A percentile compares a stretch with the other conserved stretches of the same genome.
Conservation (phyloP, 2,113 vertebrate species). For the Aptenodytes forsteri region DNA sequence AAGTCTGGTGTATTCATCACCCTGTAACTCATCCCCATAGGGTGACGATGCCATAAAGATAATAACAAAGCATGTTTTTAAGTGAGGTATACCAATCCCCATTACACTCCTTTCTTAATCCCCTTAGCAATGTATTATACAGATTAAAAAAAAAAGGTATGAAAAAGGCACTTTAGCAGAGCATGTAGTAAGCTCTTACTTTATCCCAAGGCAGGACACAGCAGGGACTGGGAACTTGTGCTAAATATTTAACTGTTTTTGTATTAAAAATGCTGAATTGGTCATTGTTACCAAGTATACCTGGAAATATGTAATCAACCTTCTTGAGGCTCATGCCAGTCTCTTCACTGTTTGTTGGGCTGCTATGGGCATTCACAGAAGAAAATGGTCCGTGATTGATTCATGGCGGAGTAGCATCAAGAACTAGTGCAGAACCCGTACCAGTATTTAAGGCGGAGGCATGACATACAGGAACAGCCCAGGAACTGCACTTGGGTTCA, state of each 20-base stretch:
- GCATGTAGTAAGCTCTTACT: slow-evolving; percentile 23
- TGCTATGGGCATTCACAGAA: background rate
- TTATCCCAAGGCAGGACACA: slow-evolving; percentile 3
- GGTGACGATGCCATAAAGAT: background rate
- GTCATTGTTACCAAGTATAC: background rate
- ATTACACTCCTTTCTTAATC: slow-evolving; percentile 59
- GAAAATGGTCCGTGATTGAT: background rate
- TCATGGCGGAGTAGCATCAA: background rate
- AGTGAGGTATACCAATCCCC: slow-evolving; percentile 66
- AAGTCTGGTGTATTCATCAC: slow-evolving; percentile 11
- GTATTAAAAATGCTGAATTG: background rate
- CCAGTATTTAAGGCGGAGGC: background rate
- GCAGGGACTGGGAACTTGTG: background rate
- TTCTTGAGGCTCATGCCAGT: background rate
- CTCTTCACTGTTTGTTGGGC: background rate
- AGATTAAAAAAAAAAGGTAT: background rate
- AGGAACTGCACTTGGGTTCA: background rate
- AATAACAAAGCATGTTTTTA: slow-evolving; percentile 10
- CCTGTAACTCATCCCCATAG: slow-evolving; percentile 30
- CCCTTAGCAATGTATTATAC: slow-evolving; percentile 25
- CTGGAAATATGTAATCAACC: background rate
- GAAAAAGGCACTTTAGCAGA: slow-evolving; percentile 54
- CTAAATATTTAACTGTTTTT: background rate
- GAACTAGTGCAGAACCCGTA: background rate
- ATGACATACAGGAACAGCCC: background rate